phyloP scores from a whole-genome alignment of 2,888 invertebrate species.

The Leucania comma region DNA sequence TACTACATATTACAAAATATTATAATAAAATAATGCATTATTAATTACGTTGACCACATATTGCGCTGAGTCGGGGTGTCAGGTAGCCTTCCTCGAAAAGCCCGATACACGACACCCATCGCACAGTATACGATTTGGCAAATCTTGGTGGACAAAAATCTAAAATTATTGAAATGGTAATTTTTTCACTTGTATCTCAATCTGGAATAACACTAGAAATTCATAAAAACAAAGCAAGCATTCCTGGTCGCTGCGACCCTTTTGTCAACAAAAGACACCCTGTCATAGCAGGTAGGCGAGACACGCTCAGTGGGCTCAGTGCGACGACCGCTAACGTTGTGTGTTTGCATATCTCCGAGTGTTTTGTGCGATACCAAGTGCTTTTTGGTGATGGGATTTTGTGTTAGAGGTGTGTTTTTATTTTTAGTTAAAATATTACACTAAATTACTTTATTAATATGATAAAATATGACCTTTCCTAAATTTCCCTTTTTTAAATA shows the following conservation, averaged over 20 bases:
- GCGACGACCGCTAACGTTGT: not conserved
- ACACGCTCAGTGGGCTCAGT: not conserved
- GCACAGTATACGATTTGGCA: not conserved
- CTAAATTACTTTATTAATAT: not conserved
- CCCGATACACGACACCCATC: too few relatives aligned
- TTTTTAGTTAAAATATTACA: not conserved
- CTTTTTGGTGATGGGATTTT: not conserved
- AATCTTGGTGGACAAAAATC: not conserved
- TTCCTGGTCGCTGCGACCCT: not conserved
- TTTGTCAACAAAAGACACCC: not conserved
- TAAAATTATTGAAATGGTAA: not conserved
- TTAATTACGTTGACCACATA: too few relatives aligned
- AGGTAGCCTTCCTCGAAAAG: too few relatives aligned
- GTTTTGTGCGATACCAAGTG: not conserved
- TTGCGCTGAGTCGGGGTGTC: too few relatives aligned
- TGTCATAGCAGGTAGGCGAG: not conserved
- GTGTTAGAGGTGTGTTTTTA: not conserved
- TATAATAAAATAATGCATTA: too few relatives aligned
- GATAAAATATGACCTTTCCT: too few relatives aligned
- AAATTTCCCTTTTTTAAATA: too few relatives aligned
- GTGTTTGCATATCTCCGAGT: conserved; percentile 6
- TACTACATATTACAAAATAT: too few relatives aligned
- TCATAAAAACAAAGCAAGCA: not conserved
- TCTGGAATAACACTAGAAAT: conserved; percentile 4
- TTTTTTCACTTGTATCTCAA: conserved; percentile 1